A percentile compares a stretch with the other conserved stretches of the same genome.
phyloP scores from a whole-genome alignment of 2,113 vertebrate species.

The Pelecanus crispus region DNA sequence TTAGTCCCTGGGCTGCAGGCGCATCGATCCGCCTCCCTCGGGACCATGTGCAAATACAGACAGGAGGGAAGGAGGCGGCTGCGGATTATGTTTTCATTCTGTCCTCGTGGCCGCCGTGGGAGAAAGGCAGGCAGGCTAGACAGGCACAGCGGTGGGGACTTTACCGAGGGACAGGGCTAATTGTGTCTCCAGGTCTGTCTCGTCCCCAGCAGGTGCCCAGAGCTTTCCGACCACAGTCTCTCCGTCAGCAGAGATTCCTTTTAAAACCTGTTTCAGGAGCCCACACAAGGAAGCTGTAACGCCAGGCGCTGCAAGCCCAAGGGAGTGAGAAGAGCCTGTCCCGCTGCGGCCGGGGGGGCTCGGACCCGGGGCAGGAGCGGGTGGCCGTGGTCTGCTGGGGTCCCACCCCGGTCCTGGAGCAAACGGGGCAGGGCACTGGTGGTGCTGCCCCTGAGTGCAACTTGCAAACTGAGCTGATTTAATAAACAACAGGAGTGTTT shows the following conservation, averaged over 20 bases:
- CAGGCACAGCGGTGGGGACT: background rate
- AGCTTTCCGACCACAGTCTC: background rate
- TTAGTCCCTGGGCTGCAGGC: background rate
- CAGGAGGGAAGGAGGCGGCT: background rate
- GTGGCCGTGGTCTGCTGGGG: background rate
- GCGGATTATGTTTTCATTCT: background rate
- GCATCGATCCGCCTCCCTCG: background rate
- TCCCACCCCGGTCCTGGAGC: background rate
- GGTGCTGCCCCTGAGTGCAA: rapidly evolving
- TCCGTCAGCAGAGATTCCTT: background rate
- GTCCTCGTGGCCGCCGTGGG: rapidly evolving
- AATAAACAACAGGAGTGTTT: constrained; percentile 45
- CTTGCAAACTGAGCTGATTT: background rate
- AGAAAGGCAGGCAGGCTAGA: background rate
- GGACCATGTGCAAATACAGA: background rate
- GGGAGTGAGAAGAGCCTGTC: background rate
- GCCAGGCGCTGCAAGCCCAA: background rate
- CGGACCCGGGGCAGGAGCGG: rapidly evolving
- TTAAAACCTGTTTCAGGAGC: background rate
- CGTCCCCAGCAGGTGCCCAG: background rate
- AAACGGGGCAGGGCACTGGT: rapidly evolving
- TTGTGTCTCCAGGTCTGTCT: background rate
- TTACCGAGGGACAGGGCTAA: rapidly evolving
- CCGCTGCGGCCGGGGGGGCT: background rate
- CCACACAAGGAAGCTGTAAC: background rate